These are phyloP conservation scores for Myopa testacea DNA, from an alignment of 2,888 invertebrate species.

Conservation along the genomic window DNA sequence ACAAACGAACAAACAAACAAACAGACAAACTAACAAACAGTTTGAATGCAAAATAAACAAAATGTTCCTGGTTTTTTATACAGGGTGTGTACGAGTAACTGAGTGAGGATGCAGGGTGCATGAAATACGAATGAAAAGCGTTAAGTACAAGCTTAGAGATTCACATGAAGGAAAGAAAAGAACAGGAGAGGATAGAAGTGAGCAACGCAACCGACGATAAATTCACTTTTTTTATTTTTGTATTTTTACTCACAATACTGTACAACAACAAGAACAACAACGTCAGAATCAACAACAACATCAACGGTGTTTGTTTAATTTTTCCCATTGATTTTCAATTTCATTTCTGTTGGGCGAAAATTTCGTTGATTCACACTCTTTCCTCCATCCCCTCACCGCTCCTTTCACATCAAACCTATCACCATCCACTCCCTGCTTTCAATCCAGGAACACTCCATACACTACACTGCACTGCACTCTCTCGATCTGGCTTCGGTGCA, in stretches of 20 bases:
- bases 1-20: neutral
- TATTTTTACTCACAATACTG: neutral
- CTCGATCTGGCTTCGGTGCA: too few relatives aligned
- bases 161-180: too few relatives aligned
- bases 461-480: too few relatives aligned
- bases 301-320: conserved; percentile 45
- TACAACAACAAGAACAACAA: conserved; percentile 14
- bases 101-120: too few relatives aligned
- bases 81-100: neutral
- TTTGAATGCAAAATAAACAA: conserved; percentile 22
- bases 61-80: neutral
- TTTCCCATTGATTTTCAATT: conserved; percentile 49
- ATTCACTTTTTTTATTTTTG: conserved; percentile 26
- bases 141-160: too few relatives aligned
- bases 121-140: too few relatives aligned
- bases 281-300: conserved; percentile 16
- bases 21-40: neutral
- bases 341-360: conserved; percentile 41
- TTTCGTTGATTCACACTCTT: conserved; percentile 44
- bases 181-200: too few relatives aligned
- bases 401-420: too few relatives aligned
- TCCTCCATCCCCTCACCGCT: neutral
- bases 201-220: conserved; percentile 12
- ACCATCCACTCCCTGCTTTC: too few relatives aligned
- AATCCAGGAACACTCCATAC: too few relatives aligned